Evolutionary conservation across 2,113 vertebrate genomes (phyloP).

Genomic region (Burhinus oedicnemus): DNA sequence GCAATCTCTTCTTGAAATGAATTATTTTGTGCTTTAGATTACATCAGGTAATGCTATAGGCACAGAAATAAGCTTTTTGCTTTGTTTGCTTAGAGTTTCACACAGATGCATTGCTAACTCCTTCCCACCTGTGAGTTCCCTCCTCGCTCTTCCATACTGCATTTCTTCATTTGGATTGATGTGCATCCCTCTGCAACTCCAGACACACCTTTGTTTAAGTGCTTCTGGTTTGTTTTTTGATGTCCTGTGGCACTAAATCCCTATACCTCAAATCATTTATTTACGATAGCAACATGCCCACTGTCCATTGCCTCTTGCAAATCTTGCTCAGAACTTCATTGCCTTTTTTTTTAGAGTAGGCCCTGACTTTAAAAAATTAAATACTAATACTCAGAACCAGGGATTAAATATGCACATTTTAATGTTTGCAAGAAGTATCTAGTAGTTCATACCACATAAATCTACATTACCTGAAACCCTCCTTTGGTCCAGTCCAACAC

Average conservation of each 20-base stretch:
- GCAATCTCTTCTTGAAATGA: background rate
- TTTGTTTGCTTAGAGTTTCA: background rate
- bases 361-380: background rate
- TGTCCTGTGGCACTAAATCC: background rate
- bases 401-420: background rate
- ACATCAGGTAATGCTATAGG: background rate
- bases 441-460: background rate
- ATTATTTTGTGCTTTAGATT: background rate
- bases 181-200: background rate
- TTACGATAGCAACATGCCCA: background rate
- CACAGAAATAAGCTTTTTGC: background rate
- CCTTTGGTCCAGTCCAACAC: background rate
- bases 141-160: background rate
- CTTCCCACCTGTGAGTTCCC: background rate
- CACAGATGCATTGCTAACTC: background rate
- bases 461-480: background rate
- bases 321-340: background rate
- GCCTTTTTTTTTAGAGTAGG: background rate
- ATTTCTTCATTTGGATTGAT: background rate
- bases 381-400: background rate
- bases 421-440: background rate
- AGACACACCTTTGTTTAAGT: background rate
- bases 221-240: accelerated
- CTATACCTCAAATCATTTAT: background rate
- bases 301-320: background rate